Evolutionary conservation across 2,797 vertebrate species (phyloP).

Genomic region (Spinibarbus caldwelli): DNA sequence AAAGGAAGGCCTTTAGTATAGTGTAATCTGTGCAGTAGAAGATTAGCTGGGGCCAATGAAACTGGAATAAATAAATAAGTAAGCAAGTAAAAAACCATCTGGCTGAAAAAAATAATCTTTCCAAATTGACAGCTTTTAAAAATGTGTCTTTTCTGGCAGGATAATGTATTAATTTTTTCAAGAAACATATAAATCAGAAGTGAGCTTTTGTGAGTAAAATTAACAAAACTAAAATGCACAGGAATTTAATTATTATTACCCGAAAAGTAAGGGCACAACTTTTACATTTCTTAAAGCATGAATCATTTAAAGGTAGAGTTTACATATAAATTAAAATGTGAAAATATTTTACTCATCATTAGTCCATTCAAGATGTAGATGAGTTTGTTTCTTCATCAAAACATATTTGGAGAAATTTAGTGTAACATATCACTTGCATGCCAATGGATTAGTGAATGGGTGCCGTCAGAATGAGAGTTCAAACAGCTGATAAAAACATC

Average conservation of each 20-base stretch:
- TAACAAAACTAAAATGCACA: neutral
- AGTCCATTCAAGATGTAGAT: neutral
- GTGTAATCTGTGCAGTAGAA: neutral
- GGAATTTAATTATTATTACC: neutral
- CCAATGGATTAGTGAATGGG: neutral
- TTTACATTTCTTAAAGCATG: neutral
- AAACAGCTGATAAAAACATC: too few species aligned
- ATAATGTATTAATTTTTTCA: too few species aligned
- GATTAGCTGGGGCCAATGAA: neutral
- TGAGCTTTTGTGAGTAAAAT: neutral
- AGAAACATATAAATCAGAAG: neutral
- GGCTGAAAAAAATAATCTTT: neutral
- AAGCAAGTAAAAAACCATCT: neutral
- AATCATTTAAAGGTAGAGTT: neutral
- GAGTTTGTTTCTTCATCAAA: too few species aligned
- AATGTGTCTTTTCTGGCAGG: neutral
- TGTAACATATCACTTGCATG: neutral
- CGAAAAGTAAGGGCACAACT: neutral
- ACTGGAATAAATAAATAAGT: neutral
- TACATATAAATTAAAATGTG: neutral
- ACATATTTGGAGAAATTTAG: neutral
- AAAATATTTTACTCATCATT: neutral
- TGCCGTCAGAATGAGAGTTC: too few species aligned
- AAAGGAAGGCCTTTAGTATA: neutral
- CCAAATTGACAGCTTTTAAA: neutral